phyloP scores from a whole-genome alignment of 2,113 vertebrate genomes.

The Dasyprocta punctata region DNA sequence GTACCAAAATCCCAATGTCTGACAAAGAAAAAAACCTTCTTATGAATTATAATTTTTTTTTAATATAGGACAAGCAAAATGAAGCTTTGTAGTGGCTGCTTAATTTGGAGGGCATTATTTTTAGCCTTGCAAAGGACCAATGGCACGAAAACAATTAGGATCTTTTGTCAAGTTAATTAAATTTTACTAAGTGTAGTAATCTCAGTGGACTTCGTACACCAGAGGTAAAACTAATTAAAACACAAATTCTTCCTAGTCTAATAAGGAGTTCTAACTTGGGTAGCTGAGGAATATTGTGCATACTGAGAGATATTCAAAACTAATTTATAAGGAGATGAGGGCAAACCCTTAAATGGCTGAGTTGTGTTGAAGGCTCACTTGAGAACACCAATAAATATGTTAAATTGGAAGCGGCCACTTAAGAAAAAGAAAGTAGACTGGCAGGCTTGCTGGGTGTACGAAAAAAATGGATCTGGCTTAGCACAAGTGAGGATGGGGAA shows the following conservation, averaged over 20 bases:
- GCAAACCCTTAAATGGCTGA: slow-evolving; percentile 82
- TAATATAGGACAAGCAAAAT: slow-evolving; percentile 79
- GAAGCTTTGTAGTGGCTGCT: slow-evolving; percentile 78
- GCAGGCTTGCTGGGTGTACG: slow-evolving; percentile 38
- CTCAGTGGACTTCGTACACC: slow-evolving; percentile 89
- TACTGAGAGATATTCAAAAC: slow-evolving; percentile 87
- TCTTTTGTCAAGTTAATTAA: slow-evolving; percentile 96
- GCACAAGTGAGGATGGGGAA: background rate
- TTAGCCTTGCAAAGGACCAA: slow-evolving; percentile 87
- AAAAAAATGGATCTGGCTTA: slow-evolving; percentile 49
- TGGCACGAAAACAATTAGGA: slow-evolving; percentile 93
- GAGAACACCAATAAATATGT: slow-evolving; percentile 77
- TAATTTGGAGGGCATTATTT: slow-evolving; percentile 88
- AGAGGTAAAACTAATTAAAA: slow-evolving; percentile 95
- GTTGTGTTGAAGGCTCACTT: slow-evolving; percentile 82
- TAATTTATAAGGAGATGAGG: slow-evolving; percentile 85
- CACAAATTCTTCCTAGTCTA: slow-evolving; percentile 91
- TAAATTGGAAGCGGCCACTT: slow-evolving; percentile 73
- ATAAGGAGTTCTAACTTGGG: slow-evolving; percentile 87
- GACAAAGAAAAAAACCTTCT: slow-evolving; percentile 68
- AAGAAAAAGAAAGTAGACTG: slow-evolving; percentile 55
- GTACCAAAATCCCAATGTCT: slow-evolving; percentile 41
- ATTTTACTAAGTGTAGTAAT: slow-evolving; percentile 94
- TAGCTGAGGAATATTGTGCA: slow-evolving; percentile 84
- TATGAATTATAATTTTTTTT: slow-evolving; percentile 66